phyloP scores from a whole-genome alignment of 2,797 vertebrate species.

The Heteromormyrus szaboi region DNA sequence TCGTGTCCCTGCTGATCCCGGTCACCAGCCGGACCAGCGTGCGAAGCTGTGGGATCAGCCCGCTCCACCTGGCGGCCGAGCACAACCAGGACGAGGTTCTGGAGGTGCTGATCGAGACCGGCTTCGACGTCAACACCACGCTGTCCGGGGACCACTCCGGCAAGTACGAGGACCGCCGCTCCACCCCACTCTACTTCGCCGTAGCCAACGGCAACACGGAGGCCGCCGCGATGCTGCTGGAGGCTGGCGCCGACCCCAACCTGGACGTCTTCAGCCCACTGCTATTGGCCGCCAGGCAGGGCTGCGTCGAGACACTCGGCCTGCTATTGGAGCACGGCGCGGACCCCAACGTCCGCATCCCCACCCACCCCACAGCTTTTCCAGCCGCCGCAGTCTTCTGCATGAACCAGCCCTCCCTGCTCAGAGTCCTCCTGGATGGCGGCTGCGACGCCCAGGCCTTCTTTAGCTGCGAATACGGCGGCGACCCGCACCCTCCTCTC shows the following conservation, averaged over 20 bases:
- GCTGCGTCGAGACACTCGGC: constrained; percentile 67
- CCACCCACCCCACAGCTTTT: constrained; percentile 80
- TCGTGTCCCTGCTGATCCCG: constrained; percentile 77
- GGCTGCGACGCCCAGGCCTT: constrained; percentile 77
- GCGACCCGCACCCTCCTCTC: constrained; percentile 68
- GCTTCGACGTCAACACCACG: constrained; percentile 76
- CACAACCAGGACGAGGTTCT: constrained; percentile 72
- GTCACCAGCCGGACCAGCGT: constrained; percentile 77
- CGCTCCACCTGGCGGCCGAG: constrained; percentile 83
- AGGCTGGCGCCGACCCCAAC: constrained; percentile 80
- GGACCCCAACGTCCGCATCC: constrained; percentile 72
- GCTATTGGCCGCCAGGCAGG: constrained; percentile 78
- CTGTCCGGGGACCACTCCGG: constrained; percentile 70
- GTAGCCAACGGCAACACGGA: constrained; percentile 79
- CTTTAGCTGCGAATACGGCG: constrained; percentile 75
- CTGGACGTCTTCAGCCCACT: constrained; percentile 77
- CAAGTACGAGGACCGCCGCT: constrained; percentile 83
- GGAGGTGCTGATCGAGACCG: constrained; percentile 72
- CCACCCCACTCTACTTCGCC: constrained; percentile 76
- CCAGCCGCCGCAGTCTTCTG: constrained; percentile 86
- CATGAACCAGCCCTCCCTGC: constrained; percentile 76
- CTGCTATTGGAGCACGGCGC: constrained; percentile 81
- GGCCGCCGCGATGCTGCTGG: constrained; percentile 67
- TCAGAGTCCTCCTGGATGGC: constrained; percentile 84
- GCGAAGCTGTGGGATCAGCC: constrained; percentile 80